Evolutionary conservation across 2,797 vertebrate genomes (phyloP), one percentile per base, ranked within the genome.

Genomic region (Falco peregrinus): DNA sequence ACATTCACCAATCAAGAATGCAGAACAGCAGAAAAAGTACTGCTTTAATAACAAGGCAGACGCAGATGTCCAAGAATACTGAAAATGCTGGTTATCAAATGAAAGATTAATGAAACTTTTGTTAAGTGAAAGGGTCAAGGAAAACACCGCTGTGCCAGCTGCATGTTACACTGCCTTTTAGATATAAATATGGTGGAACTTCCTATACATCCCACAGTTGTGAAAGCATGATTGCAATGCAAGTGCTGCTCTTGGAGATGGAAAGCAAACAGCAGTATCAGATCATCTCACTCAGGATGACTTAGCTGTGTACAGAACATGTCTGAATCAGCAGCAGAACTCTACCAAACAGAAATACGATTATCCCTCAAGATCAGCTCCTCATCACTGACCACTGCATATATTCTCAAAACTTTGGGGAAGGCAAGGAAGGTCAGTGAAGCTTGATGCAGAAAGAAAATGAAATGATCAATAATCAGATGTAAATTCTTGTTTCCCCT

Each of bases 121-220:
- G 18, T 29, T 29, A 59, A 41, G 77, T 76, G 76, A 28, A 0
- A 14, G 20, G 7, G 21, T 35, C 11, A 67, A 63, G 48, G 71
- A 61, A 78, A 50, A 51, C 51, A 28, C 7, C 14, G 13, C 18
- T 1, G 1, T 7, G 45, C 19, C 75, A 63, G 84, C 59, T 3
- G 1, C 47, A 5, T 0, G 3, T 31, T 29, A 10, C 0, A 1
- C 20, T 56, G 77, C 31, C n/a, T 73, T 21, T 47, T 2, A 47
- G 28, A 11, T 24, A 39, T 3, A 68, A 41, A 19, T 4, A 9
- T 14, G 50, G 54, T 74, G 51, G 76, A 65, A 57, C 5, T 47
- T 67, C 13, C 2, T 17, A 11, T 1, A 15, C 56, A 21, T 17
- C 31, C 47, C 45, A 24, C 35, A 47, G 51, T 2, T 47, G 65